Evolutionary conservation across 2,113 vertebrate genomes (phyloP), one percentile per base, ranked within the genome.

Genomic region (Carassius carassius): DNA sequence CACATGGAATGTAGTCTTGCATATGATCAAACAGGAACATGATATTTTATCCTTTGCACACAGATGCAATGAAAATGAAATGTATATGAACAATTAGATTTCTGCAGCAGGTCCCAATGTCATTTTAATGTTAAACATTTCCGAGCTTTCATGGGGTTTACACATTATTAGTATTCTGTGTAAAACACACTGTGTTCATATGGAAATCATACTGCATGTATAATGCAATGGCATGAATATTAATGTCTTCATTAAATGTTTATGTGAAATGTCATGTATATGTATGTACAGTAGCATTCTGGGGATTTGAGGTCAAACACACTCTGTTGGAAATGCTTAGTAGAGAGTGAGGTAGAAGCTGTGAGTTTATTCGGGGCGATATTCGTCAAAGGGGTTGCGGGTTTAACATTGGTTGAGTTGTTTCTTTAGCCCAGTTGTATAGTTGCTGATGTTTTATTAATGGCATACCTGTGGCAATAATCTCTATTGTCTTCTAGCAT

Each of bases 231-330:
- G 5, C 21, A 16, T 78, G 29, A 58, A 58, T 78, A 60, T 78
- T 78, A n/a, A 78, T 78, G 29, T 11, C 19, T 37, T 21, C 16
- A 41, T 72, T 72, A 44, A 44, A 44, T 77, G 29, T 58, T 77
- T 10, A 21, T 35, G 10, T 21, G 29, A 56, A 56, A 77, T 56
- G 17, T 54, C 10, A 78, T 58, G 29, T 58, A 58, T 58, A 56
- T 54, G 23, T 54, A 12, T 56, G 54, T 58, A 58, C 75, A 21
- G 51, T 37, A 77, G 51, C 29, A 3, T 67, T 32, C 9, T 21
- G 2, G 75, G 51, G 17, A 37, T 35, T 51, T 58, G 17, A 56
- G 51, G 51, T 58, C 75, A 58, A 37, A 58, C 5, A 21, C 75
- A 35, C 49, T 77, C 29, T 9, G 29, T 8, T 32, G 23, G 7